Percentiles rank a stretch among this genome's conserved stretches.
Evolutionary conservation across 2,113 vertebrate species (phyloP).

Genomic region (Urocolius indicus): DNA sequence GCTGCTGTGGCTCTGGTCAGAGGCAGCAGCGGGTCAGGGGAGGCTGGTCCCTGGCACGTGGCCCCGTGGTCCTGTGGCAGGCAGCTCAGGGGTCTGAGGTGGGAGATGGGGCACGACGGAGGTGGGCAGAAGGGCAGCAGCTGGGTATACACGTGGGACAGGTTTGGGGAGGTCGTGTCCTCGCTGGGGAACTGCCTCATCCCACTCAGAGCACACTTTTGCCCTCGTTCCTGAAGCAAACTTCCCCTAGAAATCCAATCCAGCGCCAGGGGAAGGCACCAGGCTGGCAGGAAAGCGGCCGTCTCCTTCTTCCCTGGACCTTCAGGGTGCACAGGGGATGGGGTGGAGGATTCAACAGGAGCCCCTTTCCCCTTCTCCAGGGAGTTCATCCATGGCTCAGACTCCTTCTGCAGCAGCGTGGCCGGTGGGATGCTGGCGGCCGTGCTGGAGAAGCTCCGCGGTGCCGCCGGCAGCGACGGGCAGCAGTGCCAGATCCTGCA

Average conservation of each 20-base stretch:
- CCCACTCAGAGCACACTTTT: background rate
- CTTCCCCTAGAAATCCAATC: background rate
- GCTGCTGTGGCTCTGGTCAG: rapidly evolving
- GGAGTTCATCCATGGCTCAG: constrained; percentile 78
- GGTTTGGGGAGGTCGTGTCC: background rate
- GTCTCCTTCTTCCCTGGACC: background rate
- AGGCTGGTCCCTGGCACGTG: background rate
- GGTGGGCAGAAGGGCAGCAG: rapidly evolving
- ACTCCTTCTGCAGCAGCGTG: constrained; percentile 72
- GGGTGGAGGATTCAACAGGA: background rate
- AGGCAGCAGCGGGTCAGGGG: background rate
- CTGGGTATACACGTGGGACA: background rate
- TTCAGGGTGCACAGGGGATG: background rate
- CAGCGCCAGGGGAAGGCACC: rapidly evolving
- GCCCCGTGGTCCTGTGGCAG: background rate
- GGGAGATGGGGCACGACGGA: background rate
- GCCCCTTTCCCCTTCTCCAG: constrained; percentile 32
- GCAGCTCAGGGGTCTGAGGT: too few relatives aligned
- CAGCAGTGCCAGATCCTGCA: constrained; percentile 70
- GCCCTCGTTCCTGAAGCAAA: background rate
- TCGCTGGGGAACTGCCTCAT: background rate
- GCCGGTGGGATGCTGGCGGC: constrained; percentile 64
- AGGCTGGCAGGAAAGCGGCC: background rate
- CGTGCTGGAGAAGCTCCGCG: constrained; percentile 76
- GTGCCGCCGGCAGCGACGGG: constrained; percentile 1